A percentile compares a stretch with the other conserved stretches of the same genome.
Conservation (phyloP, 1,140 invertebrate genomes). For the Drosophila sproati region DNA sequence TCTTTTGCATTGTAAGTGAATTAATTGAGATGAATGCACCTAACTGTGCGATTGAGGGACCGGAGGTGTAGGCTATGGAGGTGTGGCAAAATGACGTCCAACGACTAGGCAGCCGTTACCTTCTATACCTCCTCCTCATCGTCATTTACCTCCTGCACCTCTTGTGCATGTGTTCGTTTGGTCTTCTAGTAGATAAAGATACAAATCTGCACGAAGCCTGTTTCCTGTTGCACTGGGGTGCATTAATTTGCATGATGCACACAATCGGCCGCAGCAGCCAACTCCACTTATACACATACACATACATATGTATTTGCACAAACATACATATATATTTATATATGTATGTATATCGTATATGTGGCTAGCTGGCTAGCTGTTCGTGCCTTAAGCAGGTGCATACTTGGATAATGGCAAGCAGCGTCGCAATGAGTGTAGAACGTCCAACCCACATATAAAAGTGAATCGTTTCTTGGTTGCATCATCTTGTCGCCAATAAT, state of each 20-base stretch:
- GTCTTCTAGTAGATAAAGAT: slow-evolving; percentile 74
- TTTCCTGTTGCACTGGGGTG: slow-evolving; percentile 81
- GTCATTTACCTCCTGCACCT: not conserved
- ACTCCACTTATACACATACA: slow-evolving; percentile 32
- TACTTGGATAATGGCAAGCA: slow-evolving; percentile 54
- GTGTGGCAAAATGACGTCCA: not conserved
- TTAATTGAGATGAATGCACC: slow-evolving; percentile 80
- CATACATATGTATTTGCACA: not conserved
- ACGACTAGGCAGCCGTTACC: slow-evolving; percentile 53
- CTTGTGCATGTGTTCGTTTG: slow-evolving; percentile 50
- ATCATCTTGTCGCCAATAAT: slow-evolving; percentile 43
- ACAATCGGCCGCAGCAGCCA: slow-evolving; percentile 47
- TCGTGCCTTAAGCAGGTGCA: slow-evolving; percentile 49
- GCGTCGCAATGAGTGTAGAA: slow-evolving; percentile 56
- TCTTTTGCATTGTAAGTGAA: slow-evolving; percentile 61
- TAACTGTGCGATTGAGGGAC: slow-evolving; percentile 57
- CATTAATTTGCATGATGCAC: slow-evolving; percentile 82
- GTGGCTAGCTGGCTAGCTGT: slow-evolving; percentile 2
- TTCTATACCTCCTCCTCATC: slow-evolving; percentile 25
- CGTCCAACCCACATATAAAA: slow-evolving; percentile 71
- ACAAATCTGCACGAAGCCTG: slow-evolving; percentile 81
- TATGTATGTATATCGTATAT: slow-evolving; percentile 7
- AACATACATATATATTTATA: not conserved
- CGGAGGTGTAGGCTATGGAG: slow-evolving; percentile 14
- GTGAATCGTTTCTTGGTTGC: slow-evolving; percentile 57